Conservation (phyloP, 2,113 vertebrate species). For the Dromaius novaehollandiae region DNA sequence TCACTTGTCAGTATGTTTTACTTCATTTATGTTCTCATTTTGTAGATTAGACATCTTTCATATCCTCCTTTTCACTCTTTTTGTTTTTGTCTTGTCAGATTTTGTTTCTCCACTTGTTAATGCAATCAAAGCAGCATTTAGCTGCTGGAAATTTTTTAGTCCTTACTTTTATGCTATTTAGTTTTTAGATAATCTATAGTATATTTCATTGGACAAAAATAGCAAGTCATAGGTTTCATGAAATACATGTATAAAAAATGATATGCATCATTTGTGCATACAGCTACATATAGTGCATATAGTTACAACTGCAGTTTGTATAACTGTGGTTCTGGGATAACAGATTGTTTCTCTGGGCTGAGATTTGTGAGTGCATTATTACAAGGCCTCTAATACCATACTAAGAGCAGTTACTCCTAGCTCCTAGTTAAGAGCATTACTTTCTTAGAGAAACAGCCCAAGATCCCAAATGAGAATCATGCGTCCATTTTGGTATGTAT, state of each 20-base stretch:
- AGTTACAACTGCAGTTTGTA: neutral
- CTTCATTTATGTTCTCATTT: conserved; percentile 84
- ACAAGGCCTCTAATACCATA: neutral
- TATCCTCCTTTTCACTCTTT: conserved; percentile 48
- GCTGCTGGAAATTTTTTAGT: neutral
- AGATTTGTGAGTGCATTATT: neutral
- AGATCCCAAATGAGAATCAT: neutral
- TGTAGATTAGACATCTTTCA: conserved; percentile 65
- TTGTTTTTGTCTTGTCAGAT: conserved; percentile 17
- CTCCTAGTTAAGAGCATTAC: neutral
- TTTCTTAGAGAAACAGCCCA: neutral
- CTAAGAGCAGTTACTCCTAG: neutral
- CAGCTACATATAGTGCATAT: neutral
- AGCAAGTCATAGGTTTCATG: neutral
- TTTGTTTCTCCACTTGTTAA: conserved; percentile 39
- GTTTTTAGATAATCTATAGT: neutral
- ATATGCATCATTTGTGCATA: neutral
- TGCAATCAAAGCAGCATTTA: neutral
- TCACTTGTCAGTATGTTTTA: conserved; percentile 82
- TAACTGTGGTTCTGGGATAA: neutral
- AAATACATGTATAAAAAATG: neutral
- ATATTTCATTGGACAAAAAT: neutral
- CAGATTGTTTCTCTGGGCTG: neutral
- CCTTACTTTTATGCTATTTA: neutral
- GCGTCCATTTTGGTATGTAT: neutral